phyloP scores from a whole-genome alignment of 92 coral and sea anemone genomes.

The Muricea muricata region DNA sequence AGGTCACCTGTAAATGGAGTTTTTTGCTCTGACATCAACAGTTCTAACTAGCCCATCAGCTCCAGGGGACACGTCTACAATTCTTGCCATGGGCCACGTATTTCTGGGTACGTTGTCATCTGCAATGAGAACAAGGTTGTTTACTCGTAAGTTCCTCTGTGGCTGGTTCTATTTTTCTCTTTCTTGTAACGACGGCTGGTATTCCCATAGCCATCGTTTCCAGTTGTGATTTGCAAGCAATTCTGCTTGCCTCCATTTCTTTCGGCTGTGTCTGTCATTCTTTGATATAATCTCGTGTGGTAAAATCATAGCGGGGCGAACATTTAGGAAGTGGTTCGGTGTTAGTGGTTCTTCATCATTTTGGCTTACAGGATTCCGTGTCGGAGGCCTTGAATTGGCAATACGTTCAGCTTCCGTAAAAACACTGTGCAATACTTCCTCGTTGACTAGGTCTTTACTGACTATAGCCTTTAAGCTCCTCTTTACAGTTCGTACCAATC shows the following conservation, averaged over 20 bases:
- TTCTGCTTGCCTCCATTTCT: slow-evolving; percentile 70
- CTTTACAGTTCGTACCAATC: slow-evolving; percentile 62
- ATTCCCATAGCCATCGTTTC: slow-evolving; percentile 61
- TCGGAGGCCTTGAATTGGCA: slow-evolving; percentile 63
- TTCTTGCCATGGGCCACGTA: slow-evolving; percentile 36
- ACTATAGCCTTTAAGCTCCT: slow-evolving; percentile 64
- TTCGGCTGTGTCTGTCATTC: slow-evolving; percentile 55
- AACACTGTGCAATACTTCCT: slow-evolving; percentile 62
- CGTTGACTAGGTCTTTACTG: slow-evolving; percentile 51
- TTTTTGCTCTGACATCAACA: slow-evolving; percentile 17
- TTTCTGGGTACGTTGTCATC: slow-evolving; percentile 58
- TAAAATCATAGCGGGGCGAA: slow-evolving; percentile 46
- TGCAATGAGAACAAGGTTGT: slow-evolving; percentile 51
- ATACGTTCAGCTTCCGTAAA: slow-evolving; percentile 71
- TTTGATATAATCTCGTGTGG: slow-evolving; percentile 56
- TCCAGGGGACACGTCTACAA: slow-evolving; percentile 23
- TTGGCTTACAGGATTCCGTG: slow-evolving; percentile 48
- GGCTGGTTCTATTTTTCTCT: slow-evolving; percentile 53
- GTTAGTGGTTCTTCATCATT: slow-evolving; percentile 47
- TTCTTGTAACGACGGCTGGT: slow-evolving; percentile 56
- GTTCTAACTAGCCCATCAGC: slow-evolving; percentile 14
- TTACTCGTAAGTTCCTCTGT: slow-evolving; percentile 41
- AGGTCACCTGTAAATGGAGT: slow-evolving; percentile 39
- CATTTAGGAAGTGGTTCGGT: slow-evolving; percentile 47
- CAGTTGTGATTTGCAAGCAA: slow-evolving; percentile 63